Base-by-base conservation (phyloP, 2,113 vertebrate genomes). In the Athene cunicularia region DNA sequence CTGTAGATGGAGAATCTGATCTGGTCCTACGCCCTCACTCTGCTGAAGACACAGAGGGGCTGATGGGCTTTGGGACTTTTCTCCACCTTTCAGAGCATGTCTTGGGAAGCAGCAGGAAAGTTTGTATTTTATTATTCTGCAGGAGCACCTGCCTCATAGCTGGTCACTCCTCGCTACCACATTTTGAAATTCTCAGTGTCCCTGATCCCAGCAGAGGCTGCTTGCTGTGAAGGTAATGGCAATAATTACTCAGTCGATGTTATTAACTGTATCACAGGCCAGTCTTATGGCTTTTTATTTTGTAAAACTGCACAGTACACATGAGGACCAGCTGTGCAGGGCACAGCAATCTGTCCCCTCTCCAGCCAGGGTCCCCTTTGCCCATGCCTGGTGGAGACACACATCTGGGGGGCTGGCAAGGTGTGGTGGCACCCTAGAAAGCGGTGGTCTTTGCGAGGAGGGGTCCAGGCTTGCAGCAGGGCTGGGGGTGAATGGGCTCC, bases 381-480 rank as follows among this genome's bases (percentile, higher is more conserved):
- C 23, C 16, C 12, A 3, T 10, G 14, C 80, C 52, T 8, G 3
- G 28, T 12, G 45, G 28, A 50, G 32, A 13, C 4, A 26, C 58
- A 82, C 19, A 27, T 11, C 47, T 30, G 3, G 66, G 35, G 1
- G 1, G 3, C n/a, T 3, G 5, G 55, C 3, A 8, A 19, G n/a
- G 28, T 13, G 0, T 0, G 16, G 49, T 66, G 7, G 1, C n/a
- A 30, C 39, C 76, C 52, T 96, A 98, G 91, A 98, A 97, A 37
- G 96, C 76, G 23, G 98, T 98, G 87, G 97, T 98, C 90, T 97
- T 95, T 30, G 97, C 56, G 49, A 97, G 96, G 52, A 98, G 97
- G 7, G 97, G 90, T 3, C 93, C 82, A 0, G 95, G 90, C 24
- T 97, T 96, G 66, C 84, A 91, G 76, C 91, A 95, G 83, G 98